A percentile compares a stretch with the other conserved stretches of the same genome.
phyloP scores from a whole-genome alignment of 2,113 vertebrate genomes.

The Sialia sialis region DNA sequence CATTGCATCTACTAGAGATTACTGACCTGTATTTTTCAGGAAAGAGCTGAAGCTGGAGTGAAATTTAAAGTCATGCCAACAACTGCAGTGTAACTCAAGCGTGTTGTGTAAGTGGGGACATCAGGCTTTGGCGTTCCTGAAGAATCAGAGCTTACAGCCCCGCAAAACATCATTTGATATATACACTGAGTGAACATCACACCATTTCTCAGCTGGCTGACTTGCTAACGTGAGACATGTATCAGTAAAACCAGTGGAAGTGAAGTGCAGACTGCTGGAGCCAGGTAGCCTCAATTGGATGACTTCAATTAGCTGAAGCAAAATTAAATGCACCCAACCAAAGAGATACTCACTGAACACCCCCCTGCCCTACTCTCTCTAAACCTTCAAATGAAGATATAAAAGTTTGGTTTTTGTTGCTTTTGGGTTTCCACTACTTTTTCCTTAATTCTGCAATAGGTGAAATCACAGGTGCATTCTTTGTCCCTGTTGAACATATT shows the following conservation, averaged over 20 bases:
- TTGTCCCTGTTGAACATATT: not conserved
- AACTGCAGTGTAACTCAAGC: not conserved
- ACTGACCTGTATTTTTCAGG: not conserved
- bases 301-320: not conserved
- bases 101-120: not conserved
- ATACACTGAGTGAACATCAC: not conserved
- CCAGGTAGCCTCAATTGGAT: not conserved
- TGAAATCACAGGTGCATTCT: not conserved
- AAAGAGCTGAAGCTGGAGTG: not conserved
- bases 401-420: not conserved
- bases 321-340: conserved; percentile 7
- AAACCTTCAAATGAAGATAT: not conserved
- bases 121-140: not conserved
- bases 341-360: not conserved
- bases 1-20: not conserved
- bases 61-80: not conserved
- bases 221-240: not conserved
- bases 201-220: conserved; percentile 1
- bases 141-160: not conserved
- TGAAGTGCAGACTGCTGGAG: conserved; percentile 16
- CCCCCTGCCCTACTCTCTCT: too few relatives aligned
- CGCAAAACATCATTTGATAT: not conserved
- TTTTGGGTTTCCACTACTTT: not conserved
- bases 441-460: not conserved
- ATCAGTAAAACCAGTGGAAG: not conserved